phyloP scores from a whole-genome alignment of 2,113 vertebrate species.

The Syrmaticus mikado region DNA sequence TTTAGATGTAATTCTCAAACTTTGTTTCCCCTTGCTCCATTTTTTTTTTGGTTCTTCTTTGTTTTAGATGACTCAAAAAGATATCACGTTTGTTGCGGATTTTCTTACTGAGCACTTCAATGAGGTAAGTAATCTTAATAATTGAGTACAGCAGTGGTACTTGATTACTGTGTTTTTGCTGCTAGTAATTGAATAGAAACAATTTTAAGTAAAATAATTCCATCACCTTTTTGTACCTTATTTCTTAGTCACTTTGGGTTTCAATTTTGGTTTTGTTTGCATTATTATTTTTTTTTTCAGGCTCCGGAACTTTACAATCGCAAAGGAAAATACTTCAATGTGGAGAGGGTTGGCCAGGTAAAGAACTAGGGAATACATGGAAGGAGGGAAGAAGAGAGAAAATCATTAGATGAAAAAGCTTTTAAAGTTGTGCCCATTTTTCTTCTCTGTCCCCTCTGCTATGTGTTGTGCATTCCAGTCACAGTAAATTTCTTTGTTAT shows the following conservation, averaged over 20 bases:
- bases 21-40: not conserved
- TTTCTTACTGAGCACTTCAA: slow-evolving; percentile 99
- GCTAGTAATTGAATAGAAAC: not conserved
- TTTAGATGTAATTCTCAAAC: not conserved
- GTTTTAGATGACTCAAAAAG: slow-evolving; percentile 96
- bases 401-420: not conserved
- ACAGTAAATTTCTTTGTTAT: not conserved
- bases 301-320: slow-evolving; percentile 96
- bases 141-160: not conserved
- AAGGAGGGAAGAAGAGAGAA: not conserved
- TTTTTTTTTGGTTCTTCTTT: not conserved
- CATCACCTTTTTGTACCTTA: not conserved
- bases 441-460: not conserved
- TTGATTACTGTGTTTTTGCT: not conserved
- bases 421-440: not conserved
- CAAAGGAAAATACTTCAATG: slow-evolving; percentile 98
- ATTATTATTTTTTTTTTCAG: slow-evolving; percentile 74
- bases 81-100: slow-evolving; percentile 96
- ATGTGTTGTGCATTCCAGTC: not conserved
- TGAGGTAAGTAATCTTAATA: slow-evolving; percentile 81
- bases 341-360: slow-evolving; percentile 98
- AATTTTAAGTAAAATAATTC: not conserved
- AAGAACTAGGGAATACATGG: not conserved
- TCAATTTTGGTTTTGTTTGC: not conserved
- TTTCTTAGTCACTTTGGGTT: not conserved